A percentile compares a stretch with the other conserved stretches of the same genome.
Conservation (phyloP, 1,140 invertebrate genomes). For the Neotoxoptera formosana region DNA sequence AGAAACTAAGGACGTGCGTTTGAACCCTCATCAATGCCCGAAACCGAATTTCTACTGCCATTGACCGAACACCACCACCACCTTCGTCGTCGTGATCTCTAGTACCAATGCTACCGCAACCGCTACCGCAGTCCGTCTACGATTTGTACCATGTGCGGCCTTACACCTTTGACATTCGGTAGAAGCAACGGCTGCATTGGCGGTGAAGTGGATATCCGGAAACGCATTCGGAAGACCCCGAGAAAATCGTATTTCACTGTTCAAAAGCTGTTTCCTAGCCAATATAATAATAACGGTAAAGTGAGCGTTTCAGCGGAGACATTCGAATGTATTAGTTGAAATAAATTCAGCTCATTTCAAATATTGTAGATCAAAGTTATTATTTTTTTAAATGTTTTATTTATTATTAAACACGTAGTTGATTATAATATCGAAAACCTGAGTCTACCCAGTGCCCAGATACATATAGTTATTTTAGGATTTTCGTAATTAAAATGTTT, state of each 20-base stretch:
- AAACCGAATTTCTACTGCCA: conserved; percentile 1
- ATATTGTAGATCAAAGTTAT: background rate
- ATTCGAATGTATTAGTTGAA: background rate
- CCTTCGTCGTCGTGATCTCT: background rate
- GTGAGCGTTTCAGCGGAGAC: background rate
- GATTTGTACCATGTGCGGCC: background rate
- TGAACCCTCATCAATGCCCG: conserved; percentile 13
- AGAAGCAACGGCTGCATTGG: background rate
- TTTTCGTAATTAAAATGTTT: background rate
- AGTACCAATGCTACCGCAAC: background rate
- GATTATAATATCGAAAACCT: background rate
- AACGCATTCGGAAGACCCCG: background rate
- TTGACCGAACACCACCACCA: background rate
- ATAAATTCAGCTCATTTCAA: background rate
- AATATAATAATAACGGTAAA: background rate
- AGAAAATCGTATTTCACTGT: background rate
- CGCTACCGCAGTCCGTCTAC: too few species aligned
- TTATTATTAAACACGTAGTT: background rate
- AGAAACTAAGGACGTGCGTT: background rate
- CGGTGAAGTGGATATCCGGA: background rate
- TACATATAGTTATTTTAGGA: background rate
- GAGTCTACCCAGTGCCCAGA: background rate
- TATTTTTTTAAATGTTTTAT: background rate
- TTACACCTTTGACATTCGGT: background rate
- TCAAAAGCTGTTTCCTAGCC: background rate